These are phyloP conservation scores for Andrena fulva DNA, from an alignment of 2,888 invertebrate genomes.

Conservation along the genomic window DNA sequence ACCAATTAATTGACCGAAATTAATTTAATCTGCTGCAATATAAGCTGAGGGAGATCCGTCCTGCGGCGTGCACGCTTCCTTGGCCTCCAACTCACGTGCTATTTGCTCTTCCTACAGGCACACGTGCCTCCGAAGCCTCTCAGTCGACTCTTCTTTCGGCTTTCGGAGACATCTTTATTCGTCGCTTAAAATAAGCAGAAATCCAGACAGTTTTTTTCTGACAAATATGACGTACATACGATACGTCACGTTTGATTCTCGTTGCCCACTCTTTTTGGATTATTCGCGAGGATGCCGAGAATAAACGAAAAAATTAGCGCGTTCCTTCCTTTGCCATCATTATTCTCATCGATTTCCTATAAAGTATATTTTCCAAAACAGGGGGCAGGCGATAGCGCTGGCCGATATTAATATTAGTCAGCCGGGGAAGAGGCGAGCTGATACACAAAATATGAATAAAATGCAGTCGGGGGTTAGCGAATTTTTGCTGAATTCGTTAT, in stretches of 20 bases:
- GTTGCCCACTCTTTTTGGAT: not conserved
- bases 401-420: not conserved
- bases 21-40: conserved; percentile 81
- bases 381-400: not conserved
- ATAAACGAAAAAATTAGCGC: conserved; percentile 10
- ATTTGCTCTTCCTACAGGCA: not conserved
- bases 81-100: not conserved
- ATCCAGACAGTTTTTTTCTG: not conserved
- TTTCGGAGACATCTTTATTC: not conserved
- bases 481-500: not conserved
- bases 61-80: conserved; percentile 56
- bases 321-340: not conserved
- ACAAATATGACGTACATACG: not conserved
- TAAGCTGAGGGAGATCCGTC: conserved; percentile 76
- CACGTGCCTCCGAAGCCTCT: not conserved
- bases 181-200: not conserved
- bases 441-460: not conserved
- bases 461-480: not conserved
- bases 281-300: not conserved
- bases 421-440: not conserved
- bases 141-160: not conserved
- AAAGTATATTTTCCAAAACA: conserved; percentile 24
- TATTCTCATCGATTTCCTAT: conserved; percentile 22
- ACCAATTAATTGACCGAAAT: conserved; percentile 81
- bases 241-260: not conserved